Conservation (phyloP, 2,888 invertebrate genomes). For the Coecobrya sp. region DNA sequence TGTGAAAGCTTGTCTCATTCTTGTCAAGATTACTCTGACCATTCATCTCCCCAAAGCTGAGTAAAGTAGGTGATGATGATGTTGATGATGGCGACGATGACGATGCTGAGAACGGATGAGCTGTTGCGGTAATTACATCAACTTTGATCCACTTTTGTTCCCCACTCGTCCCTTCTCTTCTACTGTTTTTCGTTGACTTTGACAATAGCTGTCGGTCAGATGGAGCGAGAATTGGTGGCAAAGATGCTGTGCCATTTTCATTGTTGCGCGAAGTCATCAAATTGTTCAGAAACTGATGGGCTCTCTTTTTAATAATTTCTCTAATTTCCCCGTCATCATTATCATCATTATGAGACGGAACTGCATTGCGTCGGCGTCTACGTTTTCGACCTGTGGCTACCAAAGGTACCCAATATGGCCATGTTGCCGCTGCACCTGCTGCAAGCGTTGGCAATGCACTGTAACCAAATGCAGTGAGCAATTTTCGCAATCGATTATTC, state of each 20-base stretch:
- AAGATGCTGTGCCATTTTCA: constrained; percentile 8
- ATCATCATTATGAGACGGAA: neutral
- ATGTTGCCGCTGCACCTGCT: constrained; percentile 86
- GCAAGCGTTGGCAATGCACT: constrained; percentile 86
- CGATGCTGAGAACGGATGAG: constrained; percentile 73
- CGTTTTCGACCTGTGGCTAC: constrained; percentile 82
- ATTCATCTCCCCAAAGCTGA: constrained; percentile 65
- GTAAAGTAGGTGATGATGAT: constrained; percentile 83
- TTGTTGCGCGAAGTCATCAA: neutral
- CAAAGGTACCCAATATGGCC: constrained; percentile 86
- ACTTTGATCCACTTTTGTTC: constrained; percentile 86
- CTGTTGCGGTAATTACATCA: constrained; percentile 85
- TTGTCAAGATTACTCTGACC: constrained; percentile 45
- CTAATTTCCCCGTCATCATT: constrained; percentile 12
- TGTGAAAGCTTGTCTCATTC: constrained; percentile 70
- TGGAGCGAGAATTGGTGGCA: constrained; percentile 37
- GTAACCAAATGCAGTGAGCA: constrained; percentile 86
- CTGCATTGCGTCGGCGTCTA: constrained; percentile 44
- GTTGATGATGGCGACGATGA: constrained; percentile 71
- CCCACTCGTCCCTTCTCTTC: constrained; percentile 63
- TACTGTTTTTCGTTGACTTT: constrained; percentile 80
- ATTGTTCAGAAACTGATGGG: constrained; percentile 53
- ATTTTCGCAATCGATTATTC: constrained; percentile 81
- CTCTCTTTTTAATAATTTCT: constrained; percentile 58
- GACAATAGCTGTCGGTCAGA: constrained; percentile 76